Percentiles rank a stretch among this genome's conserved stretches.
Evolutionary conservation across 2,888 invertebrate species (phyloP).

Genomic region (Gari tellinella): DNA sequence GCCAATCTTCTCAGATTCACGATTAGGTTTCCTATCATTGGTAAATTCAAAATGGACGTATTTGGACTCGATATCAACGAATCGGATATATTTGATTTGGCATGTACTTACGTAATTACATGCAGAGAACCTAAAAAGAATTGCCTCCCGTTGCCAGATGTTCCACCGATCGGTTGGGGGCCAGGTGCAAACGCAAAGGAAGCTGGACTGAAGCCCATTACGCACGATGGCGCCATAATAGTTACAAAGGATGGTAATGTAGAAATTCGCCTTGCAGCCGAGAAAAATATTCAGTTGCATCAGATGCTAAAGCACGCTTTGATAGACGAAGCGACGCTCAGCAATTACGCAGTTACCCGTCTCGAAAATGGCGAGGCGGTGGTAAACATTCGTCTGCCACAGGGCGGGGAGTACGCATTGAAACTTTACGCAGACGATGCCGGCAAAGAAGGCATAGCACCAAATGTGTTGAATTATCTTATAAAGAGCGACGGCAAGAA

Average conservation of each 20-base stretch:
- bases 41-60: conserved; percentile 81
- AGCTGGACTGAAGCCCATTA: conserved; percentile 75
- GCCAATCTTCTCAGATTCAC: conserved; percentile 71
- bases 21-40: conserved; percentile 75
- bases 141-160: conserved; percentile 79
- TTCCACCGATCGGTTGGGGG: conserved; percentile 82
- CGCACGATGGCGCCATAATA: conserved; percentile 79
- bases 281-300: conserved; percentile 72
- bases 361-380: conserved; percentile 75
- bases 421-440: conserved; percentile 79
- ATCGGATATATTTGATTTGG: conserved; percentile 79
- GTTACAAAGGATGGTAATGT: conserved; percentile 78
- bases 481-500: conserved; percentile 72
- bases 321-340: conserved; percentile 77
- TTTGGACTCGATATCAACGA: conserved; percentile 77
- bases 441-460: conserved; percentile 74
- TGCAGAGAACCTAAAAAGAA: conserved; percentile 74
- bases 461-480: conserved; percentile 82
- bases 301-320: conserved; percentile 78
- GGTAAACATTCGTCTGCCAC: conserved; percentile 78
- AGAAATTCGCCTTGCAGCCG: conserved; percentile 76
- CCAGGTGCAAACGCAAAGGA: conserved; percentile 75
- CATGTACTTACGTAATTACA: conserved; percentile 80
- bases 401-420: conserved; percentile 79
- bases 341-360: conserved; percentile 76